These are phyloP conservation scores for Perdita meconis DNA, from an alignment of 2,888 invertebrate genomes.

Conservation along the genomic window DNA sequence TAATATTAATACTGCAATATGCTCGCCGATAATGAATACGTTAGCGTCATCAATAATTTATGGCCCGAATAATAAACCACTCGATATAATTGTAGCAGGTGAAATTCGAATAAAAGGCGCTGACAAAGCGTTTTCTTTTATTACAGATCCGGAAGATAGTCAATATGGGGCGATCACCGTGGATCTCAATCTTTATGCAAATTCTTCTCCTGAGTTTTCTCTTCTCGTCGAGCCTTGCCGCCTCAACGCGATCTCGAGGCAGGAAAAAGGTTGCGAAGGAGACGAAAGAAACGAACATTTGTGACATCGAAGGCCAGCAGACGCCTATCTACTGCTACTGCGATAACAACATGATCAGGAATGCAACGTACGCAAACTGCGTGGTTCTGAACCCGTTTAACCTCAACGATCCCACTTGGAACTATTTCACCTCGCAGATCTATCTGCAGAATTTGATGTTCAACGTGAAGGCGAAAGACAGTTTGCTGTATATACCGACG, in stretches of 20 bases:
- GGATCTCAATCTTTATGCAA: constrained; percentile 20
- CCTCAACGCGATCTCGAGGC: constrained; percentile 69
- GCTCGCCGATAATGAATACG: too few relatives aligned
- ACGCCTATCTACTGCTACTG: constrained; percentile 89
- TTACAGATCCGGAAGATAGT: constrained; percentile 34
- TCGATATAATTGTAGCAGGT: too few relatives aligned
- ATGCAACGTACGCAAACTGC: constrained; percentile 91
- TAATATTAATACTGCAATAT: too few relatives aligned
- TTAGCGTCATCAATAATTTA: too few relatives aligned
- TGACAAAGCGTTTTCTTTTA: background rate
- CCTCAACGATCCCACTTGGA: constrained; percentile 90
- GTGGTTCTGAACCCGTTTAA: constrained; percentile 90
- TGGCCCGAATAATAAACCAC: too few relatives aligned
- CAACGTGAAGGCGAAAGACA: constrained; percentile 89
- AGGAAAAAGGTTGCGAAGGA: constrained; percentile 75
- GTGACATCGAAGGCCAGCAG: constrained; percentile 86
- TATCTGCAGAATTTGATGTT: constrained; percentile 89
- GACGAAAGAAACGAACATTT: constrained; percentile 84
- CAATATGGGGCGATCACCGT: constrained; percentile 45
- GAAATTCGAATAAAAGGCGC: too few relatives aligned
- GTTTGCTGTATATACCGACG: constrained; percentile 90
- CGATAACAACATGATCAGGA: constrained; percentile 83
- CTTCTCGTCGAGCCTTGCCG: constrained; percentile 53
- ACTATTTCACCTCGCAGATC: constrained; percentile 90
- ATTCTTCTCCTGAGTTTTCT: constrained; percentile 57